Percentiles rank a stretch among this genome's conserved stretches.
Evolutionary conservation across 2,797 vertebrate genomes (phyloP).

Genomic region (Centropyge bicolor): DNA sequence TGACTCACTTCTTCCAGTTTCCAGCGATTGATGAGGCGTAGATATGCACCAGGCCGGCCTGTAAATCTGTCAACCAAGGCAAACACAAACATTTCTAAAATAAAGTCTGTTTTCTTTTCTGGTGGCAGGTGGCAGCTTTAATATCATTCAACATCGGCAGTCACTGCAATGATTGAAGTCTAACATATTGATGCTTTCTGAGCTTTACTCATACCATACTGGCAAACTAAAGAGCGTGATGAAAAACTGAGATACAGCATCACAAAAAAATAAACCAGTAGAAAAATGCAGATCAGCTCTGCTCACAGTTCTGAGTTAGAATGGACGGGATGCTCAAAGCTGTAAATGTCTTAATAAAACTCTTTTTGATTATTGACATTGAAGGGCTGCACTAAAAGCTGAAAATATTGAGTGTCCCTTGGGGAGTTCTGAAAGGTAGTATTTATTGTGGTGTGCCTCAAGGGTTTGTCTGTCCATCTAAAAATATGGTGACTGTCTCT

Average conservation of each 20-base stretch:
- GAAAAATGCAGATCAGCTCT: neutral
- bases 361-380: neutral
- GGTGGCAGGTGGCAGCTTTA: neutral
- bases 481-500: neutral
- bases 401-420: neutral
- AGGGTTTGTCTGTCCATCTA: neutral
- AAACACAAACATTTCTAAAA: neutral
- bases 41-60: conserved; percentile 94
- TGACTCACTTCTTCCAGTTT: conserved; percentile 94
- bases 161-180: neutral
- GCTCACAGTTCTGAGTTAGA: neutral
- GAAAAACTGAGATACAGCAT: neutral
- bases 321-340: too few species aligned
- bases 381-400: neutral
- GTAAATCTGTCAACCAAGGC: conserved; percentile 87
- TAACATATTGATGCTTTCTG: neutral
- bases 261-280: too few species aligned
- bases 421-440: neutral
- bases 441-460: neutral
- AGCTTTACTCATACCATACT: neutral
- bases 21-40: conserved; percentile 95
- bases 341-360: neutral
- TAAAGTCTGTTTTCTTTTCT: neutral
- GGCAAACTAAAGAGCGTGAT: neutral
- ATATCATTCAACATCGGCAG: neutral